Base-by-base conservation (phyloP, 2,888 invertebrate genomes). In the Apamea anceps region DNA sequence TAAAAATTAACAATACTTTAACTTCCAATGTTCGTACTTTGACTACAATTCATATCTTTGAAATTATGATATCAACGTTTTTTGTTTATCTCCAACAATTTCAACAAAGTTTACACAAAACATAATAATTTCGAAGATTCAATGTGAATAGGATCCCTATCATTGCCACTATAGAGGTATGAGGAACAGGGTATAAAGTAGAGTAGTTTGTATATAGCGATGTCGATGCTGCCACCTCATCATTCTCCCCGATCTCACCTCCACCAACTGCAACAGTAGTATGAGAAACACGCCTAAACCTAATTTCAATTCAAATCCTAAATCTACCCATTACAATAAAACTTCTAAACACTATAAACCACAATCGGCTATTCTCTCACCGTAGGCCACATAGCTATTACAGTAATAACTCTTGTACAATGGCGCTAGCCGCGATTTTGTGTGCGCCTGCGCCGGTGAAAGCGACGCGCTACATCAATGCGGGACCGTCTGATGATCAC, bases 351-450 rank as follows among this genome's bases (percentile, higher is more conserved):
- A 79, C 66, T 68, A 75, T 87, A 87, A 85, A 85, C 72, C 74
- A 70, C 82, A 88, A 86, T 86, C 85, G 74, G 57, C 57, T 51
- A 71, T 71, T 77, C 84, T 77, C 87, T 86, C 77, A 45, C 75
- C 80, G 48, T 86, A 81, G 84, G 84, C 88, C 88, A 86, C 84
- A 88, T 82, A 87, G 84, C 77, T 83, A 88, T 85, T 88, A 88
- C 88, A 80, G 87, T 85, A 91, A 88, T 89, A 91, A 89, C 87
- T 89, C 85, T 86, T 76, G 84, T 87, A 89, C 89, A 91, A 91
- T 91, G 88, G 89, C 88, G 87, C 87, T 88, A 88, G 87, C 81
- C 85, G 81, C 79, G 82, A 79, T 85, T 82, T 87, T 87, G 37
- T 72, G 48, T 75, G 85, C 88, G 85, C 86, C 28, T 51, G 78